A percentile compares a stretch with the other conserved stretches of the same genome.
Evolutionary conservation across 2,888 invertebrate species (phyloP).

Genomic region (Caenorhabditis sp.): DNA sequence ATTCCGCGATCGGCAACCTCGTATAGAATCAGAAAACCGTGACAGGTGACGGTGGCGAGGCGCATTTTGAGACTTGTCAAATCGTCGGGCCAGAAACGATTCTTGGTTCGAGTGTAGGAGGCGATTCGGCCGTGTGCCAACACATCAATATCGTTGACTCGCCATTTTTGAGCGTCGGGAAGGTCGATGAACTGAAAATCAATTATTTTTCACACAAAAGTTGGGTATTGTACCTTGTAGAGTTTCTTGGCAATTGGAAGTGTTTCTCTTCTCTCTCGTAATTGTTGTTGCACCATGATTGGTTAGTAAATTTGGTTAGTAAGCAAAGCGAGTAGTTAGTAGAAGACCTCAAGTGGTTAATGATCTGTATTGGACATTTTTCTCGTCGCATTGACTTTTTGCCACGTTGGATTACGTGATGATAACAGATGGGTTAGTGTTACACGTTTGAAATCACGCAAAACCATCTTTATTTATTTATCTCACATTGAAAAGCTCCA

Average conservation of each 20-base stretch:
- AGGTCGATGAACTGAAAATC: conserved; percentile 24
- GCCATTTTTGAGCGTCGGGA: conserved; percentile 20
- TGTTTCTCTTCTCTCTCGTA: conserved; percentile 8
- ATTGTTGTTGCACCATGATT: neutral
- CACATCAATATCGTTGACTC: conserved; percentile 18
- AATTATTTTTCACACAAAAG: neutral
- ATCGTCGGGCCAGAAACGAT: conserved; percentile 20
- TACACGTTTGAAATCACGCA: no score
- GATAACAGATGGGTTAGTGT: no score
- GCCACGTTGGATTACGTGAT: neutral
- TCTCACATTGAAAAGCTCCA: no score
- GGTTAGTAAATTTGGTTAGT: conserved; percentile 24
- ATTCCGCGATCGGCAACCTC: conserved; percentile 25
- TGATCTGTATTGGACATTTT: neutral
- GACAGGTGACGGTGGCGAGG: conserved; percentile 19
- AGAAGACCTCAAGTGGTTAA: neutral
- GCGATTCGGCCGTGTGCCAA: conserved; percentile 25
- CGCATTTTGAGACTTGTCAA: conserved; percentile 29
- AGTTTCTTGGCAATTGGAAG: conserved; percentile 21
- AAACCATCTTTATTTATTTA: no score
- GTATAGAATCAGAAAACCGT: conserved; percentile 33
- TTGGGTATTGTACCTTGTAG: conserved; percentile 22
- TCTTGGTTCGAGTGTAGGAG: conserved; percentile 24
- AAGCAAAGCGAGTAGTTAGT: neutral
- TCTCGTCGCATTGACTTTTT: neutral